Evolutionary conservation across 2,888 invertebrate species (phyloP).

Genomic region (Chrysopilus asiliformis): DNA sequence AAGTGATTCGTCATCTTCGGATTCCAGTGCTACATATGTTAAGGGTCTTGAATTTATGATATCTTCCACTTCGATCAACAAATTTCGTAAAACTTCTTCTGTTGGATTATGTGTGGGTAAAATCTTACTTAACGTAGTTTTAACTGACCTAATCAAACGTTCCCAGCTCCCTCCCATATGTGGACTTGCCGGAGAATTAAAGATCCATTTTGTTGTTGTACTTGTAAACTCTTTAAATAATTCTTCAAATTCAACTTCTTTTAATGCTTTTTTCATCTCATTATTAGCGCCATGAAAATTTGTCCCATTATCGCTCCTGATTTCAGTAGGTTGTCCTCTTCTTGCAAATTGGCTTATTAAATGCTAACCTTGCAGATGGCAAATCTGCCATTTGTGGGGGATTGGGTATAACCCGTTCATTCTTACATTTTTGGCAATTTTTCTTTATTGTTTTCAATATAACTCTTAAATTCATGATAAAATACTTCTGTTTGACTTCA

Average conservation of each 20-base stretch:
- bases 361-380: not conserved
- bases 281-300: not conserved
- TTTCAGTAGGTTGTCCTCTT: not conserved
- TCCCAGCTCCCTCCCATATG: too few relatives aligned
- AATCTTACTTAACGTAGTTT: constrained; percentile 12
- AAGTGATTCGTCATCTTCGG: constrained; percentile 15
- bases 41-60: constrained; percentile 17
- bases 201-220: constrained; percentile 14
- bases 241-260: constrained; percentile 9
- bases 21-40: constrained; percentile 8
- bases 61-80: constrained; percentile 12
- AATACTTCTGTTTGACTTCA: not conserved
- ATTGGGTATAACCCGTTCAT: not conserved
- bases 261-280: constrained; percentile 9
- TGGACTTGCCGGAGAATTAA: constrained; percentile 17
- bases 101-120: constrained; percentile 13
- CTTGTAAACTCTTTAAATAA: constrained; percentile 2
- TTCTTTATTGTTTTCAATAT: not conserved
- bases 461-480: not conserved
- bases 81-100: constrained; percentile 14
- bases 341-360: not conserved
- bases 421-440: too few relatives aligned
- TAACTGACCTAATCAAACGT: too few relatives aligned
- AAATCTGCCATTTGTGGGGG: not conserved
- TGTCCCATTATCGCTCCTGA: not conserved